These are phyloP conservation scores for Tuta absoluta DNA, from an alignment of 2,888 invertebrate genomes.

Conservation along the genomic window DNA sequence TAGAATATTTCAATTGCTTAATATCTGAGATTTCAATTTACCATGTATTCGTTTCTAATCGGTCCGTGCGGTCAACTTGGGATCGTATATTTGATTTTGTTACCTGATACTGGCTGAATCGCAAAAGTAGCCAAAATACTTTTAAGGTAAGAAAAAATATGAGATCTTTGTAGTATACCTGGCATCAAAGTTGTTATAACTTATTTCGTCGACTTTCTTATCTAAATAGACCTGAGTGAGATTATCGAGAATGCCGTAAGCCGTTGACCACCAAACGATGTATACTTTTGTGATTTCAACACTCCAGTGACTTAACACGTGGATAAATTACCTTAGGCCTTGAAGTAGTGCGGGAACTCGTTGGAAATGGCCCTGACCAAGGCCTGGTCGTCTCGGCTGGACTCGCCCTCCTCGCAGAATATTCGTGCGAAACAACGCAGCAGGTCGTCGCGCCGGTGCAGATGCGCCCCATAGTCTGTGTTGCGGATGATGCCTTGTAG, in stretches of 20 bases:
- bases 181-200: too few relatives aligned
- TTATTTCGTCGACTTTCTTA: too few relatives aligned
- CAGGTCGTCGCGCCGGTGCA: constrained; percentile 90
- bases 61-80: not conserved
- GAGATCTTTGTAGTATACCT: not conserved
- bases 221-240: too few relatives aligned
- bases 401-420: constrained; percentile 90
- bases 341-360: constrained; percentile 90
- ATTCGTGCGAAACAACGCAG: constrained; percentile 92
- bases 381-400: constrained; percentile 88
- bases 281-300: not conserved
- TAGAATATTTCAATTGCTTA: constrained; percentile 15
- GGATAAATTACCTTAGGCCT: constrained; percentile 68
- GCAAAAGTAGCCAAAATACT: not conserved
- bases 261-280: not conserved
- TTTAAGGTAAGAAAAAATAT: not conserved
- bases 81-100: not conserved
- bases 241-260: too few relatives aligned
- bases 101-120: not conserved
- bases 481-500: constrained; percentile 91
- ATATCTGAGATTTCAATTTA: constrained; percentile 7
- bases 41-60: not conserved
- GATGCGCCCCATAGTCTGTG: constrained; percentile 89
- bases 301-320: not conserved
- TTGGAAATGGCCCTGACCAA: constrained; percentile 90